Base-by-base conservation (phyloP, 2,113 vertebrate species). In the Phaethornis superciliosus region DNA sequence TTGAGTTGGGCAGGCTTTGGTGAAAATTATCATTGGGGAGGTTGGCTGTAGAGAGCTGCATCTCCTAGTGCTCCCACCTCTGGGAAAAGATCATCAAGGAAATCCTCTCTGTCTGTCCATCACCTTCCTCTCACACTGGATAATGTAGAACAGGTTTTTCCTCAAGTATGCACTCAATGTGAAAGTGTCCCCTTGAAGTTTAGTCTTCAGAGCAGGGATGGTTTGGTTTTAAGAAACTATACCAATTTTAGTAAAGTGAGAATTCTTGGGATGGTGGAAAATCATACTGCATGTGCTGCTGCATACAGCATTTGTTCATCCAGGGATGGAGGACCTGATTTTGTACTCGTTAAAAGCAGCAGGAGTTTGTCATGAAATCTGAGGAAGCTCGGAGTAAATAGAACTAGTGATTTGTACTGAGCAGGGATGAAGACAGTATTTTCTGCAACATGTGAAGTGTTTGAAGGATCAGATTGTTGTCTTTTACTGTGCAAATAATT, bases 211-310 rank as follows among this genome's bases (percentile, higher is more conserved):
- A 8, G 19, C 27, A 22, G 7, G 18, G 12, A 23, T 56, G 10
- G 8, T 74, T 40, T 35, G 27, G 8, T 46, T 33, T 24, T 19
- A 56, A 90, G 80, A 67, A 88, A 32, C 8, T 19, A 20, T 3
- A 2, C 10, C 24, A 24, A 0, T 63, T 90, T 54, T 67, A 54
- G 32, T 35, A 88, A 85, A 80, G n/a, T 6, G 21, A 72, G 28
- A 65, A 49, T 65, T 72, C 69, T 42, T 40, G 14, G 33, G 30
- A 5, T 32, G 27, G 18, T 70, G 64, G 35, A 46, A 69, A 70
- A 40, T 20, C 4, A 0, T 12, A 3, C 28, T 20, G n/a, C 72
- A n/a, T 4, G 0, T 24, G 7, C 21, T 72, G n/a, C 37, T 67
- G 11, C 0, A 0, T 28, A 8, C 28, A 15, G 49, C 44, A 3